Base-by-base conservation (phyloP, 1,140 invertebrate genomes). In the Trissolcus basalis region DNA sequence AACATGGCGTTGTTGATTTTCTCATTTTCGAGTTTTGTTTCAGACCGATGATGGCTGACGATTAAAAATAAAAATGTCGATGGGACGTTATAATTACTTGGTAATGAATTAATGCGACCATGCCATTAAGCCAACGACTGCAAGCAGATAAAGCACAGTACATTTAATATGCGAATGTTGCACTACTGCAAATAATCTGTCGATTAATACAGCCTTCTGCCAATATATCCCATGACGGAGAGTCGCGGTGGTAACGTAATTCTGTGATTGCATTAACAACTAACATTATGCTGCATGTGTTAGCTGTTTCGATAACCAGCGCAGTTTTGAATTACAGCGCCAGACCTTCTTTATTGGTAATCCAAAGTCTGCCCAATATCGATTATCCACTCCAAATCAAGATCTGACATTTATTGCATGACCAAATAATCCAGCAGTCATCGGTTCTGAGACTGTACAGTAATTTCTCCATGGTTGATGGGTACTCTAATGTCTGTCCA, bases 251-350 rank as follows among this genome's bases (percentile, higher is more conserved):
- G 61, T 74, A 74, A 67, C 51, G 51, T 41, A 67, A 67, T 74
- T 74, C 61, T 67, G 71, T 67, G 67, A 74, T 65, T 67, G 71
- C 47, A 67, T 74, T 74, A 74, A 67, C 63, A 67, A 67, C 61
- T 67, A 51, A 61, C 50, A 74, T 74, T 67, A 73, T 67, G 41
- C 56, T 61, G 49, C 50, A 67, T 73, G 61, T 61, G 70, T 67
- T 73, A 67, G 43, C 50, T 61, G 49, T 32, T 14, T 60, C 50
- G 51, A 61, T 74, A 63, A 45, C 56, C 63, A 63, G 58, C 63
- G 67, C 71, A 55, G 70, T 73, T 73, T 65, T 67, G 61, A 74
- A 67, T 74, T 61, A 67, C 63, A 32, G 50, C 56, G 49, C 6
- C 56, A 39, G 39, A 49, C 65, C 44, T 73, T 73, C 56, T 73